A percentile compares a stretch with the other conserved stretches of the same genome.
These are phyloP conservation scores for Heliconius ethilla DNA, from an alignment of 2,888 invertebrate genomes.

Conservation along the genomic window DNA sequence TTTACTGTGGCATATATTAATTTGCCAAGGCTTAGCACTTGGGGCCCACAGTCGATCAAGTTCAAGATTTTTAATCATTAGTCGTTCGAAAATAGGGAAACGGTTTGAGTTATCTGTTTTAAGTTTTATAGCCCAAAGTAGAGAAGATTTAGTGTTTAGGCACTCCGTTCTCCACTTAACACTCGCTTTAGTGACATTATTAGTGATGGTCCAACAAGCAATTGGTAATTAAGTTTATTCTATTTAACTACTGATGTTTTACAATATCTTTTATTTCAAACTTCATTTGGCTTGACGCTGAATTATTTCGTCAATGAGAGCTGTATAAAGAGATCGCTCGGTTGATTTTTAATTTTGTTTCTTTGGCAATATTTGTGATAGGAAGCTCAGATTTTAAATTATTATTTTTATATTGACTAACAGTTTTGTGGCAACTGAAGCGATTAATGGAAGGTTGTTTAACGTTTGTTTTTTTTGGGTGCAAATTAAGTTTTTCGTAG, in stretches of 20 bases:
- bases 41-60: conserved; percentile 73
- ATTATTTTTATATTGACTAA: conserved; percentile 38
- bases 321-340: conserved; percentile 26
- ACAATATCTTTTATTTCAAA: conserved; percentile 16
- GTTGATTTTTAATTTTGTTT: conserved; percentile 34
- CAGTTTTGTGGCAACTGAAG: conserved; percentile 39
- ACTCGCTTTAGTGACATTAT: not conserved
- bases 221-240: not conserved
- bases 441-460: conserved; percentile 38
- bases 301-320: conserved; percentile 17
- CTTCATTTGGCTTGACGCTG: not conserved
- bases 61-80: conserved; percentile 71
- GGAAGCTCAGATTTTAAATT: conserved; percentile 28
- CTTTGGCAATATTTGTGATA: conserved; percentile 37
- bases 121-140: conserved; percentile 51
- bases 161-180: not conserved
- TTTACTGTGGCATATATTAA: conserved; percentile 36
- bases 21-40: conserved; percentile 50
- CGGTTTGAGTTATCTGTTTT: conserved; percentile 60
- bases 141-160: not conserved
- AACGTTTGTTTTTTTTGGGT: conserved; percentile 28
- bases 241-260: conserved; percentile 42
- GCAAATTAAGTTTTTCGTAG: conserved; percentile 38
- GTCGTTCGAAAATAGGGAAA: conserved; percentile 67
- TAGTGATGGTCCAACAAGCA: not conserved